phyloP scores from a whole-genome alignment of 2,888 invertebrate genomes.

The Malacosoma neustria region DNA sequence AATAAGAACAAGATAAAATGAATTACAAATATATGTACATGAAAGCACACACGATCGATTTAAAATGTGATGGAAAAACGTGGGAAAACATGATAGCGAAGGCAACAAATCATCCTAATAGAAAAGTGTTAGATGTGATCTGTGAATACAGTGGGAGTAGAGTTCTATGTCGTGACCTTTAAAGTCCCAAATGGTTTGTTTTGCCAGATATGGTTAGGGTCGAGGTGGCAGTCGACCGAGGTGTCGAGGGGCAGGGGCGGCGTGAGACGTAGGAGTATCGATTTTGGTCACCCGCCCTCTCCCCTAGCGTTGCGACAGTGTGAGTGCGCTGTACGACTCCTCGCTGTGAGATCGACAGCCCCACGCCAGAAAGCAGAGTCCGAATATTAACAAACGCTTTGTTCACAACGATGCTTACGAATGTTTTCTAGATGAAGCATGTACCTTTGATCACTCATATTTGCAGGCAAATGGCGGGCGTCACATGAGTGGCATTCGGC shows the following conservation, averaged over 20 bases:
- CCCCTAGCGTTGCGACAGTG: slow-evolving; percentile 63
- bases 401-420: slow-evolving; percentile 31
- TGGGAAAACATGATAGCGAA: slow-evolving; percentile 32
- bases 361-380: slow-evolving; percentile 36
- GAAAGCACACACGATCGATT: slow-evolving; percentile 16
- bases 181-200: slow-evolving; percentile 60
- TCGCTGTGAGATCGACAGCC: slow-evolving; percentile 42
- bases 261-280: slow-evolving; percentile 68
- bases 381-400: slow-evolving; percentile 55
- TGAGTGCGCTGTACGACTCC: slow-evolving; percentile 60
- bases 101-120: slow-evolving; percentile 15
- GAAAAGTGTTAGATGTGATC: slow-evolving; percentile 23
- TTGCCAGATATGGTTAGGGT: slow-evolving; percentile 68
- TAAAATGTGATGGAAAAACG: slow-evolving; percentile 22
- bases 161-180: slow-evolving; percentile 51
- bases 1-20: not conserved
- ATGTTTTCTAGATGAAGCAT: slow-evolving; percentile 28
- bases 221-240: slow-evolving; percentile 42
- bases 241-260: slow-evolving; percentile 47
- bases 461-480: slow-evolving; percentile 10
- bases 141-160: slow-evolving; percentile 30
- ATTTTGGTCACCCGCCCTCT: slow-evolving; percentile 68
- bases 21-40: not conserved
- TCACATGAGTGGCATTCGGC: slow-evolving; percentile 9
- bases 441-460: slow-evolving; percentile 15